A percentile compares a stretch with the other conserved stretches of the same genome.
Evolutionary conservation across 1,140 invertebrate species (phyloP).

Genomic region (Conus ventricosus): DNA sequence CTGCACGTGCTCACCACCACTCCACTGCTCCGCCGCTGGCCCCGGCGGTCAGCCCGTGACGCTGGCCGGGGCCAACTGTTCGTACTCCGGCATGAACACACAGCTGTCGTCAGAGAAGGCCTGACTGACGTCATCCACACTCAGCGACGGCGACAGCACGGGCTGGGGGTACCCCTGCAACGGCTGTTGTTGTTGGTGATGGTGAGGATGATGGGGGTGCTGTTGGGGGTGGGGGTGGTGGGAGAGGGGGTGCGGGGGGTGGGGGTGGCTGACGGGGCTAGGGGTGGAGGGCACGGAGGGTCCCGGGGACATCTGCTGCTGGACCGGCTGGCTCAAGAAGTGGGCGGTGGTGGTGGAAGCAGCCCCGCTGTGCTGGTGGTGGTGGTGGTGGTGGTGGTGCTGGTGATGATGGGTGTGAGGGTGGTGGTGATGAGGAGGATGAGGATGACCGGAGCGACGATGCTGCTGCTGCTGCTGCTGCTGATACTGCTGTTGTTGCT

Average conservation of each 20-base stretch:
- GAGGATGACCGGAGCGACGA: neutral
- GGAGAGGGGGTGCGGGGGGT: constrained; percentile 5
- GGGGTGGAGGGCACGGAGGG: neutral
- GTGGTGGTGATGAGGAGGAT: neutral
- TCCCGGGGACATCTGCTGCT: neutral
- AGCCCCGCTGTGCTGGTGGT: neutral
- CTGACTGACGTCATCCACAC: constrained; percentile 30
- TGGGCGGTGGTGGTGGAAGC: neutral
- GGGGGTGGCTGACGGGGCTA: constrained; percentile 31
- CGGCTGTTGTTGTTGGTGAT: constrained; percentile 34
- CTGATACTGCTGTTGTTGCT: constrained; percentile 7
- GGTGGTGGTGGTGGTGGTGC: neutral
- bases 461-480: neutral
- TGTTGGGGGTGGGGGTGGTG: constrained; percentile 36
- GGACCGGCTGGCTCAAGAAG: neutral
- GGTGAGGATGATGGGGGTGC: constrained; percentile 32
- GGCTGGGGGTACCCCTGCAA: constrained; percentile 29
- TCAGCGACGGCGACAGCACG: constrained; percentile 34
- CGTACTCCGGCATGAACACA: constrained; percentile 57
- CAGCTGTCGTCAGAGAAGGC: constrained; percentile 34
- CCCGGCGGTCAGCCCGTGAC: neutral
- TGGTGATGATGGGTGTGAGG: neutral
- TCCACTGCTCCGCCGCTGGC: neutral
- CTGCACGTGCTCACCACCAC: too few species aligned
- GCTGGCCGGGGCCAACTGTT: constrained; percentile 33